Evolutionary conservation across 2,113 vertebrate genomes (phyloP).

Genomic region (Cheilinus undulatus): DNA sequence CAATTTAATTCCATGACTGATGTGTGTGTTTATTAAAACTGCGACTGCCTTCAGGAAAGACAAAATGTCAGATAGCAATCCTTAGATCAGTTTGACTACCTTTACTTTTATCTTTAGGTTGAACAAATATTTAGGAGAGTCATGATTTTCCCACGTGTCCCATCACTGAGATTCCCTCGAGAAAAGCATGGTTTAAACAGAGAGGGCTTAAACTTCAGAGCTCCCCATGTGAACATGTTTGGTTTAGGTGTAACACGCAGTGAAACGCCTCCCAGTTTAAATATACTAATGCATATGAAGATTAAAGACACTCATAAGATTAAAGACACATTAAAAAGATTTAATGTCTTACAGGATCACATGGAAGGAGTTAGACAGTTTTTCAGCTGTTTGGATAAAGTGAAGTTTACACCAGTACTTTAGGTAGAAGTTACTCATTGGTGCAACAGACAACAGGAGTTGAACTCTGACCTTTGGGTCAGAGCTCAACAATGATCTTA

Average conservation of each 20-base stretch:
- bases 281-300: background rate
- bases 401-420: too few relatives aligned
- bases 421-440: too few relatives aligned
- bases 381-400: too few relatives aligned
- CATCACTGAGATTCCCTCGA: background rate
- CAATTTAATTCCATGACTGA: background rate
- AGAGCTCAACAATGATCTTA: too few relatives aligned
- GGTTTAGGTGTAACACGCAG: background rate
- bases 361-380: too few relatives aligned
- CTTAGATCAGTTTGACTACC: background rate
- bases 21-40: slow-evolving; percentile 7
- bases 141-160: background rate
- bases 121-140: background rate
- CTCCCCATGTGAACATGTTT: background rate
- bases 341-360: too few relatives aligned
- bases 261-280: slow-evolving; percentile 17
- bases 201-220: background rate
- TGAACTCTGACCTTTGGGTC: too few relatives aligned
- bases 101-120: slow-evolving; percentile 7
- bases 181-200: background rate
- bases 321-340: too few relatives aligned
- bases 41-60: background rate
- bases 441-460: too few relatives aligned
- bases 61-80: background rate
- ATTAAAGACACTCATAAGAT: background rate